phyloP scores from a whole-genome alignment of 2,888 invertebrate species.

The Orchestes rusci region DNA sequence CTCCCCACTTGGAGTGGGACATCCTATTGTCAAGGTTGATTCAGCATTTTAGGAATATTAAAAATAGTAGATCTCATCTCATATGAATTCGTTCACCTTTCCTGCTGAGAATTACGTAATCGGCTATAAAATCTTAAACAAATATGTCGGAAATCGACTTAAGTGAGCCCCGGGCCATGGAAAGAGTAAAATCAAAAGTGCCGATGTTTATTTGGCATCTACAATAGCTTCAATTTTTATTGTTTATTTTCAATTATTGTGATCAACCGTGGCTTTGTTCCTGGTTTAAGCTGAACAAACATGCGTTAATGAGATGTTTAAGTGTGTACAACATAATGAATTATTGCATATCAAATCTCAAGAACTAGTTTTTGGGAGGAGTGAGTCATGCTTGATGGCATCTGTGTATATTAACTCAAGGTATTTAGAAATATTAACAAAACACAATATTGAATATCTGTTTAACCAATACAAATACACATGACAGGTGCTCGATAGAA shows the following conservation, averaged over 20 bases:
- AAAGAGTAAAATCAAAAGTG: conserved; percentile 11
- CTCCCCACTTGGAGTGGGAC: conserved; percentile 21
- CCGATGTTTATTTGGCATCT: conserved; percentile 10
- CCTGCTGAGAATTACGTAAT: conserved; percentile 14
- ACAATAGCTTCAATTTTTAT: conserved; percentile 5
- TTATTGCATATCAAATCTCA: too few species aligned
- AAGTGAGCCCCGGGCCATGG: conserved; percentile 5
- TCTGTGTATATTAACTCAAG: too few species aligned
- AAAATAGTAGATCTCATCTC: conserved; percentile 19
- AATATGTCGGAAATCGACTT: conserved; percentile 11
- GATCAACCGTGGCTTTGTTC: too few species aligned
- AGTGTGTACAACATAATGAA: too few species aligned
- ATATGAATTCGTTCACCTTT: conserved; percentile 24
- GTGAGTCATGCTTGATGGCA: too few species aligned
- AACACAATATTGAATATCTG: too few species aligned
- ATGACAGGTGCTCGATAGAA: too few species aligned
- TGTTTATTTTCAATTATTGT: conserved; percentile 17
- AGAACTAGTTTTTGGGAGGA: too few species aligned
- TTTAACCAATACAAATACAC: too few species aligned
- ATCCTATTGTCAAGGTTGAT: conserved; percentile 25
- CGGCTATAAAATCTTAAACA: conserved; percentile 19
- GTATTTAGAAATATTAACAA: too few species aligned
- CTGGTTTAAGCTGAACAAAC: too few species aligned
- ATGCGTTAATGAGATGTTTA: too few species aligned
- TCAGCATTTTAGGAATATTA: conserved; percentile 15